Base-by-base conservation (phyloP, 1,140 invertebrate genomes). In the Drosophila novamexicana region DNA sequence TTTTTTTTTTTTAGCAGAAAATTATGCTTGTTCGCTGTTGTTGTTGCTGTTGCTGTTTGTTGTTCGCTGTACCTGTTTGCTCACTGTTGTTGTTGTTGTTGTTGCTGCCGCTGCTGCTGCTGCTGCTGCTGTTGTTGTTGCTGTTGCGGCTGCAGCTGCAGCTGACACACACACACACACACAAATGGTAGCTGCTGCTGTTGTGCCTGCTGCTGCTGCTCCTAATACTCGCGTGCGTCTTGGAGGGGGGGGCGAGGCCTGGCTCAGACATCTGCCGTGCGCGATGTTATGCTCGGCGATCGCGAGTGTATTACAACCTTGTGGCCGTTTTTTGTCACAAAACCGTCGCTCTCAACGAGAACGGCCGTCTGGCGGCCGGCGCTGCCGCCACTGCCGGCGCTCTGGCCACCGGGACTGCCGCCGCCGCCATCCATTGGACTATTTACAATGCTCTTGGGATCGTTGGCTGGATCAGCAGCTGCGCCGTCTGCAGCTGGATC, bases 301-400 rank as follows among this genome's bases (percentile, higher is more conserved):
- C 96, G 95, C 91, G 95, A 96, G 93, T 97, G 96, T 91, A 98
- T 96, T 91, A 98, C 97, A 88, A 98, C 97, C 92, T 96, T 96
- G 93, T 97, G 96, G 61, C 96, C 97, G 92, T 97, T 96, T 93
- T 96, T 96, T 72, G 95, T 96, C 64, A 95, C 94, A 92, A 94
- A 95, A 54, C 96, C 96, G 92, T 97, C 96, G 93, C 96, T 96
- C 92, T 96, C 96, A 65, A 97, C 95, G 81, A 97, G 93, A 72
- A 97, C 96, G 66, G 96, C 95, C 52, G 97, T 97, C 81, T 96
- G 95, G 64, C 95, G 94, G 37, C 93, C 93, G 84, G 93, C 62
- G 53, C 72, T 91, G 67, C 80, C 81, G 36, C 75, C 72, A 53
- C 79, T 81, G 58, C 79, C 75, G 39, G 72, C 79, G 16, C 77